phyloP scores from a whole-genome alignment of 2,888 invertebrate species.

The Antitype chi region DNA sequence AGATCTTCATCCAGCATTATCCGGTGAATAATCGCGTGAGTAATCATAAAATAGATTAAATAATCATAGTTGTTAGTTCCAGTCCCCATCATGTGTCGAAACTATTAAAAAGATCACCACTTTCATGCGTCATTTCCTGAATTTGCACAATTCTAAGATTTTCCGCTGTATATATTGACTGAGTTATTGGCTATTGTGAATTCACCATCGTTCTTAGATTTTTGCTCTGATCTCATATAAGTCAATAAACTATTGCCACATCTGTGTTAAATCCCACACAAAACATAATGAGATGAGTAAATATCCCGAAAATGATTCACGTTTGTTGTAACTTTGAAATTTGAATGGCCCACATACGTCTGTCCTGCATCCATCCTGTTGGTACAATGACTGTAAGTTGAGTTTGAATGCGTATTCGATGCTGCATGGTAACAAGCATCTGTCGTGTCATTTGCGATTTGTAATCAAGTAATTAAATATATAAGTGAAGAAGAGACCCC shows the following conservation, averaged over 20 bases:
- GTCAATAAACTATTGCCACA: slow-evolving; percentile 25
- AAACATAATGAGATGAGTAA: slow-evolving; percentile 17
- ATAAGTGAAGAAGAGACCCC: background rate
- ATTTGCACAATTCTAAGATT: background rate
- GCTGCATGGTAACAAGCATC: background rate
- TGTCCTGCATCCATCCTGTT: too few relatives aligned
- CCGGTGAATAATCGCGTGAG: background rate
- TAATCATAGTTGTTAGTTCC: background rate
- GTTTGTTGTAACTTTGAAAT: slow-evolving; percentile 27
- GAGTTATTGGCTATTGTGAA: background rate
- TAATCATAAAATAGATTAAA: background rate
- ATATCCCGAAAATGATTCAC: slow-evolving; percentile 43
- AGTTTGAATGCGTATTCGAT: background rate
- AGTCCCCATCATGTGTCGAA: background rate
- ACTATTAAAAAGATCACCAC: background rate
- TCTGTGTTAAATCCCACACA: slow-evolving; percentile 22
- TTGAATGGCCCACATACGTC: slow-evolving; percentile 22
- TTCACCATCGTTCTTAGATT: slow-evolving; percentile 26
- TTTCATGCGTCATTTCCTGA: slow-evolving; percentile 9
- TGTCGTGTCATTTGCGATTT: background rate
- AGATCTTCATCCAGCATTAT: background rate
- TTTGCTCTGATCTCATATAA: slow-evolving; percentile 44
- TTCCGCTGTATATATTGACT: slow-evolving; percentile 15
- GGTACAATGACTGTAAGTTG: background rate
- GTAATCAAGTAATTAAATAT: background rate